Percentiles rank a stretch among this genome's conserved stretches.
These are phyloP conservation scores for Poecilobothrus nobilitatus DNA, from an alignment of 2,888 invertebrate genomes.

Conservation along the genomic window DNA sequence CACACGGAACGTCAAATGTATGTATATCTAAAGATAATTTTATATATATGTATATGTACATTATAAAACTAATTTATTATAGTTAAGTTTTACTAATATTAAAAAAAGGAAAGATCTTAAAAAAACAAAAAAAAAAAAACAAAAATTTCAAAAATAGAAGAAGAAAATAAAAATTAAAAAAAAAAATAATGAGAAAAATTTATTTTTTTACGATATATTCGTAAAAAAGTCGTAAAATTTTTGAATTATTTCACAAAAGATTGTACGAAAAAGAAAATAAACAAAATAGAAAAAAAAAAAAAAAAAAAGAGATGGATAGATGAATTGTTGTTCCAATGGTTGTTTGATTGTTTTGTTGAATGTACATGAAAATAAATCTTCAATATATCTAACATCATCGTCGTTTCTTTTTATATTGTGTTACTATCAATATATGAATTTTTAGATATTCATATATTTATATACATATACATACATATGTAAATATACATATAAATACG, in stretches of 20 bases:
- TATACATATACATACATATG: too few species aligned
- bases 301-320: too few species aligned
- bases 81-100: background rate
- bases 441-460: too few species aligned
- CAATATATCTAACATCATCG: too few species aligned
- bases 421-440: too few species aligned
- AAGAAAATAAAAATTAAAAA: background rate
- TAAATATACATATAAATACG: too few species aligned
- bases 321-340: too few species aligned
- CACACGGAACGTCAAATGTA: background rate
- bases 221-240: slow-evolving; percentile 4
- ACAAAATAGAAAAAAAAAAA: background rate
- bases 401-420: too few species aligned
- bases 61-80: background rate
- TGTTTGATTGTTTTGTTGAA: too few species aligned
- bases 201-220: slow-evolving; percentile 6
- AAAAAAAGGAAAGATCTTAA: background rate
- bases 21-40: background rate
- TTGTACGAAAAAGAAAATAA: background rate
- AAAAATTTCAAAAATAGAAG: background rate
- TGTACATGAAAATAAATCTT: too few species aligned
- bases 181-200: slow-evolving; percentile 1
- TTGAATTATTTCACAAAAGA: background rate
- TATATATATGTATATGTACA: background rate
- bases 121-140: too few species aligned